Base-by-base conservation (phyloP, 2,888 invertebrate species). In the Mycalesis mineus region DNA sequence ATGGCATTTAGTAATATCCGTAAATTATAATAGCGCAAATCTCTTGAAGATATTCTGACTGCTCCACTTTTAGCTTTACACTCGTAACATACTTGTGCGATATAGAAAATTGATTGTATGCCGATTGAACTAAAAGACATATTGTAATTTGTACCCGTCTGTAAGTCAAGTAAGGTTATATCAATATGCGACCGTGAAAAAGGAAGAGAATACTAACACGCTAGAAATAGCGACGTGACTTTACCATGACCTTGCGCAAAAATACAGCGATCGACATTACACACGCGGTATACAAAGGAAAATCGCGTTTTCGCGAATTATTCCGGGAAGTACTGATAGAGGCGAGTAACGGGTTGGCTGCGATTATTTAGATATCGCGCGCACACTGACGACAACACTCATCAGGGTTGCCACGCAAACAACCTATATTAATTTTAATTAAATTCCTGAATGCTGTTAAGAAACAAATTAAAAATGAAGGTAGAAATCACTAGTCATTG, bases 251-350 rank as follows among this genome's bases (percentile, higher is more conserved):
- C 85, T 86, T 83, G 81, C 78, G 65, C 76, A 80, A 78, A 78
- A 76, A 75, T 75, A 77, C 42, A 31, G 33, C 72, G 74, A 74
- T 75, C 74, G 73, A 73, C 73, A 78, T 72, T 74, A 71, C 65
- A 44, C 36, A 52, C 52, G 52, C 52, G 70, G 71, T 73, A 73
- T 70, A 74, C 76, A 75, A 76, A 77, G 77, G 78, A 81, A 80
- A 80, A 82, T 77, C 67, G 71, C 76, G 77, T 79, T 82, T 85
- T 83, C 77, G 78, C 80, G 77, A 83, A 81, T 78, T 82, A 85
- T 88, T 88, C 83, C 80, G 84, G 87, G 86, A 86, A 85, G 73
- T 80, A 69, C 70, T 75, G 80, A 83, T 82, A 80, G 86, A 86
- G 82, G 84, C 84, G 80, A 84, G 70, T 85, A 86, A 82, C 86